Percentiles rank a stretch among this genome's conserved stretches.
These are phyloP conservation scores for Aleiodes alternator DNA, from an alignment of 2,888 invertebrate genomes.

Conservation along the genomic window DNA sequence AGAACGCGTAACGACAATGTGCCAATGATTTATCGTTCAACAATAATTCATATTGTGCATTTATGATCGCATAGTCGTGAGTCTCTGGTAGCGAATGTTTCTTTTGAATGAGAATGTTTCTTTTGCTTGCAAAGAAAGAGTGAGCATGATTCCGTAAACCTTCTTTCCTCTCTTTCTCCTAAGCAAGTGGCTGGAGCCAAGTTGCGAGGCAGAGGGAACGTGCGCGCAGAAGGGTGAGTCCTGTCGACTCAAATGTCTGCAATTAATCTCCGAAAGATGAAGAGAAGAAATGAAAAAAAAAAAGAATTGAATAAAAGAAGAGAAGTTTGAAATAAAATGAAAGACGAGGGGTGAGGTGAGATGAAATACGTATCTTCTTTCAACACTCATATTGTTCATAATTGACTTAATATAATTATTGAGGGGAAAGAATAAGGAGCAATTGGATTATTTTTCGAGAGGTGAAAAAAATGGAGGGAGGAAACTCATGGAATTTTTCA, in stretches of 20 bases:
- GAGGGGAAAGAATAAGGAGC: background rate
- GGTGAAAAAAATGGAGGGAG: too few species aligned
- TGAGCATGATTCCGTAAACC: constrained; percentile 25
- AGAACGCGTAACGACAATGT: constrained; percentile 64
- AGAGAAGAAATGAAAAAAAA: background rate
- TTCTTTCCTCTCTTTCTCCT: background rate
- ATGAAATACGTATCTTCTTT: constrained; percentile 48
- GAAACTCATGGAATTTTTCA: too few species aligned
- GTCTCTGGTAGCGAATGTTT: constrained; percentile 27
- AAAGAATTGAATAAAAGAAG: background rate
- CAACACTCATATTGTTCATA: constrained; percentile 8
- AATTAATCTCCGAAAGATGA: constrained; percentile 53
- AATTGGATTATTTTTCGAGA: too few species aligned
- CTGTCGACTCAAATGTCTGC: constrained; percentile 45
- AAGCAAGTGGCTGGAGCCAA: background rate
- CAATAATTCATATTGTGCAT: constrained; percentile 68
- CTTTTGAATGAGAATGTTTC: constrained; percentile 14
- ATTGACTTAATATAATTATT: background rate
- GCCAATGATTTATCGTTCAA: constrained; percentile 65
- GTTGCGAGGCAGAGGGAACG: constrained; percentile 30
- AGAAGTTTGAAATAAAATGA: constrained; percentile 16
- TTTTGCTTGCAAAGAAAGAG: constrained; percentile 15
- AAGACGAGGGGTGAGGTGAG: constrained; percentile 22
- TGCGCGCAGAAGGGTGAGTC: constrained; percentile 29
- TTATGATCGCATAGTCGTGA: constrained; percentile 60